Evolutionary conservation across 2,797 vertebrate genomes (phyloP), one percentile per base, ranked within the genome.

Genomic region (Glyptemys insculpta): DNA sequence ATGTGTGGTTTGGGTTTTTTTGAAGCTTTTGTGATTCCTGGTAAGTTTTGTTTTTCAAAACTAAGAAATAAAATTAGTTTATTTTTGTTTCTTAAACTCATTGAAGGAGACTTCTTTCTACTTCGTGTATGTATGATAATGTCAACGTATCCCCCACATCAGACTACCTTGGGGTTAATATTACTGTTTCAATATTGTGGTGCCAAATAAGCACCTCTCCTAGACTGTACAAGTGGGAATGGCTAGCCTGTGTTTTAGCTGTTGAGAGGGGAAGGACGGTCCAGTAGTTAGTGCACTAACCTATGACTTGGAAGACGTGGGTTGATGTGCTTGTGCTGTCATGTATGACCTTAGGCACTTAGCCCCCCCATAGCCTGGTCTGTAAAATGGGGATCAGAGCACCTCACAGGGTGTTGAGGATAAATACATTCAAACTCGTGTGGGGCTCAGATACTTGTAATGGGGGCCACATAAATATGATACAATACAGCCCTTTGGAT

Each of bases 41-140:
- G 57, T 94, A 94, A 59, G n/a, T 92, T 95, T 94, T 92, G 84
- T 86, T 97, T 97, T 95, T 96, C 91, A 89, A 93, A 96, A 90
- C 86, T 95, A 93, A 91, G 87, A 95, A 94, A 93, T 94, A 95
- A 91, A 95, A 47, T 85, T 84, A 80, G 59, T 52, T 18, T 76
- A 25, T 76, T 76, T 76, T 68, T 65, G 31, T 41, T 91, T 68
- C 76, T 18, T 56, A 85, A 90, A 18, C 31, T 50, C n/a, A 50
- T 14, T 76, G 74, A 90, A 37, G 57, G 57, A 34, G 56, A 79
- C 47, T 95, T 91, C 27, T 92, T 49, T 80, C 37, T 81, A 47
- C 85, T 12, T 57, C 34, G 62, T 37, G 41, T 37, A 21, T 68
- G n/a, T 68, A 19, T 68, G 65, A n/a, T 59, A 3, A 62, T 68